Base-by-base conservation (phyloP, 1,140 invertebrate genomes). In the Drosophila jambulina region DNA sequence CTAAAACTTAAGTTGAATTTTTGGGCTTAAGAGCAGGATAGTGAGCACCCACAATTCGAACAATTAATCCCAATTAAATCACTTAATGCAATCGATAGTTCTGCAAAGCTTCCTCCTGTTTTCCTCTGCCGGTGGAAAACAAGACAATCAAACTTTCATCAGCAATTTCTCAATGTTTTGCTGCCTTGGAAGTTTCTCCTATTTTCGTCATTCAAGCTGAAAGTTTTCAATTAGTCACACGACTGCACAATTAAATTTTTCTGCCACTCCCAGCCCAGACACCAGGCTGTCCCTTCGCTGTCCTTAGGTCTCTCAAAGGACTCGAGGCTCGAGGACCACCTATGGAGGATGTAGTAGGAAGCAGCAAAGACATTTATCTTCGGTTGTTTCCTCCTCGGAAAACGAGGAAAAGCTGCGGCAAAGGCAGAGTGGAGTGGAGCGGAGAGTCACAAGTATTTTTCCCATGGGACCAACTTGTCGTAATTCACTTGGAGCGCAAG, bases 201-300 rank as follows among this genome's bases (percentile, higher is more conserved):
- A 71, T 75, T 83, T 78, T 83, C 71, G 68, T 68, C 60, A 59
- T 64, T 61, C 45, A 84, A 84, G 68, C 80, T 78, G 70, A 83
- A 85, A 82, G 63, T 88, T 88, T 88, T 88, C 85, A 88, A 88
- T 88, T 88, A 88, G 80, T 76, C 85, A 90, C 63, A 48, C 85
- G 85, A 90, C 69, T 85, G 75, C 75, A 78, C 85, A 88, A 88
- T 88, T 88, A 90, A 90, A 85, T 90, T 81, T 76, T 58, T 60
- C 27, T 48, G 67, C 36, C 69, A 70, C 65, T 57, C 34, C n/a
- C 32, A 13, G 8, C 53, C 32, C 17, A 23, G 34, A 23, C 23
- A 10, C 51, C 13, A 29, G 34, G 56, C 36, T 63, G 19, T 63
- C n/a, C n/a, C 51, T 29, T 23, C 27, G 36, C 46, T 67, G 46